phyloP scores from a whole-genome alignment of 2,113 vertebrate genomes.

The Tetrax tetrax region DNA sequence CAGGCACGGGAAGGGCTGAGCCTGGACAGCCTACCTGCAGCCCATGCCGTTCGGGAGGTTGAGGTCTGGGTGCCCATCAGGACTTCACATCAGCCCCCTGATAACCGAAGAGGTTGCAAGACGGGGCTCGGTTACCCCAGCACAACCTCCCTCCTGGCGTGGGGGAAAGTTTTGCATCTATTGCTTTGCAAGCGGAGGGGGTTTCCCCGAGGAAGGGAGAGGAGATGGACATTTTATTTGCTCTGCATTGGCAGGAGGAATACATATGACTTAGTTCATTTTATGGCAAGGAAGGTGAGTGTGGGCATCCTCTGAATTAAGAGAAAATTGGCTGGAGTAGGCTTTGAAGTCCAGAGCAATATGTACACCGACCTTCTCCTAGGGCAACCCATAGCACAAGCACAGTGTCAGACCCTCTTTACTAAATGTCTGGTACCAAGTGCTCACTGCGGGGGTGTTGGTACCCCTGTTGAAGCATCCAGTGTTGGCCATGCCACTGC shows the following conservation, averaged over 20 bases:
- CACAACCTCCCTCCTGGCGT: not conserved
- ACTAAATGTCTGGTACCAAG: not conserved
- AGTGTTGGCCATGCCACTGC: rapidly evolving
- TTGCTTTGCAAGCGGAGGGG: not conserved
- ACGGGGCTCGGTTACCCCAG: rapidly evolving
- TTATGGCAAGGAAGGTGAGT: not conserved
- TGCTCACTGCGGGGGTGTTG: not conserved
- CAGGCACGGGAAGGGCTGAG: not conserved
- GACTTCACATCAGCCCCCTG: rapidly evolving
- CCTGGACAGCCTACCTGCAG: not conserved
- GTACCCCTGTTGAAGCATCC: not conserved
- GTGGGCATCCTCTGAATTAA: not conserved
- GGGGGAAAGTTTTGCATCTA: rapidly evolving
- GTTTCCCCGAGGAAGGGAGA: not conserved
- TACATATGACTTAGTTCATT: not conserved
- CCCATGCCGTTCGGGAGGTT: rapidly evolving
- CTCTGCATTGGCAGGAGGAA: not conserved
- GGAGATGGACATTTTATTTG: rapidly evolving
- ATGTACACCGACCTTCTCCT: rapidly evolving
- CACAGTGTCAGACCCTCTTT: not conserved
- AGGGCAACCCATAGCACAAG: not conserved
- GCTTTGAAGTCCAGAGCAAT: not conserved
- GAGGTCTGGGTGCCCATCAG: rapidly evolving
- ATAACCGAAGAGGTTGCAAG: not conserved
- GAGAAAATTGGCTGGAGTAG: not conserved